These are phyloP conservation scores for Dipodomys merriami DNA, from an alignment of 2,113 vertebrate genomes.

Conservation along the genomic window DNA sequence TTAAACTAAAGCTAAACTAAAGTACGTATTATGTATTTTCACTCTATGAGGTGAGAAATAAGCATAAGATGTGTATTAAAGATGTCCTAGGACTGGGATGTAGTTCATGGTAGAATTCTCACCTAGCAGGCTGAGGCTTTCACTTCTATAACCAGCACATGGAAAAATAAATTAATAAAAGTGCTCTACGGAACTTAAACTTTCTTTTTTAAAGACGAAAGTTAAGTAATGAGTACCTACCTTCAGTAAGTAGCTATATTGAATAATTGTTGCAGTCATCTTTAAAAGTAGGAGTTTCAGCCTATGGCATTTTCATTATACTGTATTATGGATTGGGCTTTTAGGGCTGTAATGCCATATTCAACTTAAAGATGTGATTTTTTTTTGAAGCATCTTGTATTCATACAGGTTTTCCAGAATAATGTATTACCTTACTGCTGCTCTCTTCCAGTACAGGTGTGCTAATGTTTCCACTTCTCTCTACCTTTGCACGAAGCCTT, in stretches of 20 bases:
- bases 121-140: too few species aligned
- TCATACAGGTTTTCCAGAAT: neutral
- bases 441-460: neutral
- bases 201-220: too few species aligned
- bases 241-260: neutral
- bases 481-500: conserved; percentile 17
- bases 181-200: too few species aligned
- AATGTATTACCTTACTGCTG: neutral
- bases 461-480: conserved; percentile 20
- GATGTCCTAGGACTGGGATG: neutral
- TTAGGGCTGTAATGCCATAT: neutral
- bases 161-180: too few species aligned
- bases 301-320: conserved; percentile 1
- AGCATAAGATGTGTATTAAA: neutral
- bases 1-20: neutral
- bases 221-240: too few species aligned
- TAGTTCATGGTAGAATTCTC: neutral
- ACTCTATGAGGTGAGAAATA: neutral
- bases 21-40: neutral
- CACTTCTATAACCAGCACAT: too few species aligned
- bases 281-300: conserved; percentile 7
- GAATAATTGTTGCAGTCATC: neutral
- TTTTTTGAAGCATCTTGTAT: conserved; percentile 43
- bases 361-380: neutral
- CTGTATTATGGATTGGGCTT: neutral